phyloP scores from a whole-genome alignment of 2,797 vertebrate species.

The Onychomys leucogaster region DNA sequence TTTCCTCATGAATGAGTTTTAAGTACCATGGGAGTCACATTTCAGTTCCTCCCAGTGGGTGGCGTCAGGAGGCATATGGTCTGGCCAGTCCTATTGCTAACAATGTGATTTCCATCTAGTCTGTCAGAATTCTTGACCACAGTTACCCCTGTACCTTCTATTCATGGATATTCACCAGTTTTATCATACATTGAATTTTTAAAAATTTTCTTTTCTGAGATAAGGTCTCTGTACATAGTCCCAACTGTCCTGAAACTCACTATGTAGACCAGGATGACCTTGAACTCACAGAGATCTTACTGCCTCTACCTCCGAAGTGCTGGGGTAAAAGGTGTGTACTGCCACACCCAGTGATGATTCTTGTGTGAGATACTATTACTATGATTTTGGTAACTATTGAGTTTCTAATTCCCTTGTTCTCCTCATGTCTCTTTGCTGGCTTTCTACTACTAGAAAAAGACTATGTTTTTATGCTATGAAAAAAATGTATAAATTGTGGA shows the following conservation, averaged over 20 bases:
- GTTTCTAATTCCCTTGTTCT: conserved; percentile 48
- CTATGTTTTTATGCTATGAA: not conserved
- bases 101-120: not conserved
- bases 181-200: not conserved
- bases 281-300: not conserved
- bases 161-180: not conserved
- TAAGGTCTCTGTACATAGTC: not conserved
- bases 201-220: not conserved
- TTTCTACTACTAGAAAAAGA: not conserved
- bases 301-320: not conserved
- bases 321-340: not conserved
- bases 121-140: not conserved
- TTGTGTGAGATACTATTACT: not conserved
- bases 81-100: not conserved
- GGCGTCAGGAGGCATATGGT: not conserved
- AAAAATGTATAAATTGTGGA: not conserved
- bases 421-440: not conserved
- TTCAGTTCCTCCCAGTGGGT: not conserved
- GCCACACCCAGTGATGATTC: not conserved
- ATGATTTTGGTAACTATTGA: not conserved
- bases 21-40: not conserved
- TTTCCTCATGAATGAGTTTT: conserved; percentile 19
- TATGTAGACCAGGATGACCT: not conserved
- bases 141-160: not conserved
- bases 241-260: not conserved